phyloP scores from a whole-genome alignment of 2,797 vertebrate species.

The Microctenopoma stevenorrisi region DNA sequence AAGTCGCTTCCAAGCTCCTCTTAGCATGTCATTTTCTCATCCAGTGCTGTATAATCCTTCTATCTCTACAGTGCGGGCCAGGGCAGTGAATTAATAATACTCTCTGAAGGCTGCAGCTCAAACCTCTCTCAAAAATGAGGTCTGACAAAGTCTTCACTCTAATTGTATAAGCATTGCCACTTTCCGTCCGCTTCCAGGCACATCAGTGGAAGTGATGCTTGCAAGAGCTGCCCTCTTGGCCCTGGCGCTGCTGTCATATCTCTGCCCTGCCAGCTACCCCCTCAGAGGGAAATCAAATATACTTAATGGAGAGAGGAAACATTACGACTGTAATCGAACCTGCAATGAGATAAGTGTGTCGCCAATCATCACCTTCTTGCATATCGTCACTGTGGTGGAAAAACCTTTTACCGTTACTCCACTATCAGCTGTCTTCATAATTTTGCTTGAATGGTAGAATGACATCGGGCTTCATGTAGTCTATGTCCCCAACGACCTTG shows the following conservation, averaged over 20 bases:
- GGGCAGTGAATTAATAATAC: conserved; percentile 73
- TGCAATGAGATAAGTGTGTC: conserved; percentile 75
- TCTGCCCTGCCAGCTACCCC: conserved; percentile 54
- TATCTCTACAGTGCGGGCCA: conserved; percentile 55
- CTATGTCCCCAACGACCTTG: conserved; percentile 41
- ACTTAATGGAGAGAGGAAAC: conserved; percentile 81
- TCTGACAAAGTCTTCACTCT: conserved; percentile 76
- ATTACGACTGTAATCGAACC: conserved; percentile 77
- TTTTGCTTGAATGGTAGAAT: conserved; percentile 49
- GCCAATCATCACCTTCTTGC: conserved; percentile 71
- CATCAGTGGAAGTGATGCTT: conserved; percentile 73
- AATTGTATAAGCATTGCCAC: conserved; percentile 77
- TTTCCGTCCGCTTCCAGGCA: conserved; percentile 64
- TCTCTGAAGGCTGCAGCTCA: conserved; percentile 67
- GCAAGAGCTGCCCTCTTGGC: conserved; percentile 73
- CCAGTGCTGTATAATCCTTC: conserved; percentile 62
- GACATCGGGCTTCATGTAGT: conserved; percentile 36
- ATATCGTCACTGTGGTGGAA: conserved; percentile 41
- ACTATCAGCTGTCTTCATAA: conserved; percentile 57
- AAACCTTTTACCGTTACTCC: conserved; percentile 63
- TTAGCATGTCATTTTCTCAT: conserved; percentile 65
- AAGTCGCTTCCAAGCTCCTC: conserved; percentile 45
- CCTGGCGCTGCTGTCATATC: conserved; percentile 60
- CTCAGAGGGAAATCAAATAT: conserved; percentile 80
- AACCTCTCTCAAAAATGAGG: conserved; percentile 80